Evolutionary conservation across 2,888 invertebrate species (phyloP).

Genomic region (Clanis bilineata): DNA sequence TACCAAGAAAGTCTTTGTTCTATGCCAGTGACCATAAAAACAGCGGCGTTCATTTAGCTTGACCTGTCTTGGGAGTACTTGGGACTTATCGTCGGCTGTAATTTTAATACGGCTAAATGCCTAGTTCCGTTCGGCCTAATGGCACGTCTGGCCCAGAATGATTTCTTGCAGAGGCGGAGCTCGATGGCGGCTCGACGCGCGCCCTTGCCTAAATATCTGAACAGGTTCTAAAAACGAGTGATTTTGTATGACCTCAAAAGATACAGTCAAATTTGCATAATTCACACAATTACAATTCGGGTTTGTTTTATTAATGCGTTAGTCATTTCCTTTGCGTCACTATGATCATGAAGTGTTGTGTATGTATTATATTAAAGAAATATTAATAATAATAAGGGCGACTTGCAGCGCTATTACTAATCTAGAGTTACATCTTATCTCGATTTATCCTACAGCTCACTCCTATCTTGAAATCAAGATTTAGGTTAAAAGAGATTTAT

Average conservation of each 20-base stretch:
- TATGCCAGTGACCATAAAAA: conserved; percentile 31
- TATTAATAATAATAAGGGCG: neutral
- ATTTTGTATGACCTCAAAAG: conserved; percentile 13
- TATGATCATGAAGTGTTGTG: neutral
- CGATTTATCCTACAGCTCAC: too few species aligned
- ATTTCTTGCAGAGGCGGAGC: neutral
- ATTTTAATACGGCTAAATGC: conserved; percentile 21
- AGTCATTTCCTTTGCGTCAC: neutral
- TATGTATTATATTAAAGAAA: neutral
- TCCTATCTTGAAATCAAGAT: too few species aligned
- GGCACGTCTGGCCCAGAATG: neutral
- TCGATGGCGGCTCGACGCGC: neutral
- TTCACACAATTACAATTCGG: conserved; percentile 11
- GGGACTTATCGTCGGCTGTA: conserved; percentile 17
- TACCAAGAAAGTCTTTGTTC: conserved; percentile 28
- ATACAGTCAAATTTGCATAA: conserved; percentile 14
- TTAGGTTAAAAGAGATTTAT: too few species aligned
- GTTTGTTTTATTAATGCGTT: conserved; percentile 1
- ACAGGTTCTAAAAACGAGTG: neutral
- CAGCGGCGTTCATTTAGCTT: conserved; percentile 33
- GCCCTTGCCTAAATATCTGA: conserved; percentile 7
- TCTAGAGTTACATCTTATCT: too few species aligned
- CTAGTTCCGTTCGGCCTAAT: conserved; percentile 18
- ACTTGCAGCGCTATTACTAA: too few species aligned
- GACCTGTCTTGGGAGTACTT: conserved; percentile 24